A percentile compares a stretch with the other conserved stretches of the same genome.
Evolutionary conservation across 2,113 vertebrate species (phyloP).

Genomic region (crab-eating macaque (Macaca fascicularis)): DNA sequence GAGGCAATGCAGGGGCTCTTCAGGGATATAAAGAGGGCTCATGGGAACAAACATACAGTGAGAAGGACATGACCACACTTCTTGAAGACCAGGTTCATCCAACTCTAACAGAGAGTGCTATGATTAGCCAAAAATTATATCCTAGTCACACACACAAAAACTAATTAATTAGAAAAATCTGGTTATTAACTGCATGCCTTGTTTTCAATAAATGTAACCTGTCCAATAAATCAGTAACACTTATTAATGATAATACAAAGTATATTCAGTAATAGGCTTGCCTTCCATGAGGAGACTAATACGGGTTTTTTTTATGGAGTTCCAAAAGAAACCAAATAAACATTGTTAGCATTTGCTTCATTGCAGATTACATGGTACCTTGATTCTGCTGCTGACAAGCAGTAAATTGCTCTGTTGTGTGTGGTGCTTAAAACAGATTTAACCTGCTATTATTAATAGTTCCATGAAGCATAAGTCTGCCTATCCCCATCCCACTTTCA

Average conservation of each 20-base stretch:
- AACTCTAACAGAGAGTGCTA: background rate
- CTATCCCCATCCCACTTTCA: background rate
- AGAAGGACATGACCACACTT: background rate
- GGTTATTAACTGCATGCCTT: background rate
- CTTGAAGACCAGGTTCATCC: background rate
- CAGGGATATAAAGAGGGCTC: background rate
- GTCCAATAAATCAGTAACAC: slow-evolving; percentile 39
- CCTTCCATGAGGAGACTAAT: slow-evolving; percentile 45
- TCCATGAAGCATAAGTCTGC: background rate
- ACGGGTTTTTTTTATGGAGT: background rate
- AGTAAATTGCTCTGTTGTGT: background rate
- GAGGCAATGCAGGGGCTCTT: background rate
- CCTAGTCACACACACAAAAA: slow-evolving; percentile 23
- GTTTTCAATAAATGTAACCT: slow-evolving; percentile 57
- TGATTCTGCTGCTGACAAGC: background rate
- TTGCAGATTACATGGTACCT: slow-evolving; percentile 27
- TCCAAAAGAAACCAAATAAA: background rate
- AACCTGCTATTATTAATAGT: background rate
- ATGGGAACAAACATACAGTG: background rate
- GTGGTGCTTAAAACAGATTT: background rate
- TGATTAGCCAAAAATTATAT: background rate
- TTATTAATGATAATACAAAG: slow-evolving; percentile 44
- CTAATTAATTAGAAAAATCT: slow-evolving; percentile 35
- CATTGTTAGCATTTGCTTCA: background rate
- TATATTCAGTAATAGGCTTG: slow-evolving; percentile 28